phyloP scores from a whole-genome alignment of 2,888 invertebrate species.

The Apamea sordens region DNA sequence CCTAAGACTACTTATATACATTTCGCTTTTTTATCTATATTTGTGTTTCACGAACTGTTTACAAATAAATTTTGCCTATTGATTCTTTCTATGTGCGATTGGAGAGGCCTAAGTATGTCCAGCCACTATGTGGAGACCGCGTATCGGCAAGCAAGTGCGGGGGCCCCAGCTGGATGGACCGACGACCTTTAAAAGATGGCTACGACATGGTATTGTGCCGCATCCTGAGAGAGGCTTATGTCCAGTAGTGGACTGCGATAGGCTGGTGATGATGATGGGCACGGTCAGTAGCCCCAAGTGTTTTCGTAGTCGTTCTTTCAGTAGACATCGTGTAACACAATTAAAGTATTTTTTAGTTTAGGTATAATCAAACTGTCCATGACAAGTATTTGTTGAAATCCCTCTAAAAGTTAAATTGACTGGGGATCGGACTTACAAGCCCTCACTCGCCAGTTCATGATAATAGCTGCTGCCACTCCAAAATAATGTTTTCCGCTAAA shows the following conservation, averaged over 20 bases:
- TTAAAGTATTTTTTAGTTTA: neutral
- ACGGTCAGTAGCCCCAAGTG: neutral
- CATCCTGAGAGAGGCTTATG: neutral
- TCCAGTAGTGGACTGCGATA: too few species aligned
- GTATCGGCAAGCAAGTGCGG: too few species aligned
- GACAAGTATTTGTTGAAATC: neutral
- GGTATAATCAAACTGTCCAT: neutral
- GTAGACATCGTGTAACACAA: neutral
- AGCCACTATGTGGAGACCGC: too few species aligned
- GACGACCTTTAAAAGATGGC: too few species aligned
- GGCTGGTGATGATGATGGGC: neutral
- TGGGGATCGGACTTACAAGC: too few species aligned
- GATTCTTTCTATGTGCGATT: neutral
- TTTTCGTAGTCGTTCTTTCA: neutral
- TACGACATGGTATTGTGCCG: too few species aligned
- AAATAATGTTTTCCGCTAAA: slow-evolving; percentile 17
- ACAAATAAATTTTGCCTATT: neutral
- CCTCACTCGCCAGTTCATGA: neutral
- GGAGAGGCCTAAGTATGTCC: neutral
- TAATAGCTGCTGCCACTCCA: neutral
- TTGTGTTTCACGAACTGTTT: neutral
- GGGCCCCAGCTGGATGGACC: too few species aligned
- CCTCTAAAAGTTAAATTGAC: neutral
- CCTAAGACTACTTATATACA: too few species aligned
- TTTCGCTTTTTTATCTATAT: neutral